Conservation (phyloP, 53 echinoderm and acorn worm species). For the Stichopus horrens region DNA sequence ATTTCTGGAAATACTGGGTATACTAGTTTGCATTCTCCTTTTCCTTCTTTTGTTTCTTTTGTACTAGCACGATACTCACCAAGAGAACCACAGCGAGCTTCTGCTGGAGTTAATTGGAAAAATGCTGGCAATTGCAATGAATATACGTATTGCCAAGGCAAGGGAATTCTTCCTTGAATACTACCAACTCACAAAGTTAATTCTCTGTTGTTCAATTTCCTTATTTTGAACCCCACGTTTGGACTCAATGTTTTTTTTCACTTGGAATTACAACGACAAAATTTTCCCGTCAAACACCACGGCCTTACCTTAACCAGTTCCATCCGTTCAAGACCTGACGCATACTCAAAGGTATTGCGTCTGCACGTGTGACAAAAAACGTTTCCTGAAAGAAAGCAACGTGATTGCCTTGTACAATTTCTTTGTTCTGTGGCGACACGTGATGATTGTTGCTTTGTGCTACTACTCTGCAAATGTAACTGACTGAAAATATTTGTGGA, state of each 20-base stretch:
- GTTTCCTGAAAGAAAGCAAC: neutral
- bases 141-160: neutral
- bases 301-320: neutral
- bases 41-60: conserved; percentile 14
- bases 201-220: neutral
- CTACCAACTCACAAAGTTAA: neutral
- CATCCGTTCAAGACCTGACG: neutral
- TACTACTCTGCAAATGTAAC: neutral
- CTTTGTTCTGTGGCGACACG: neutral
- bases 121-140: neutral
- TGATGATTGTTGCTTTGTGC: neutral
- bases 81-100: neutral
- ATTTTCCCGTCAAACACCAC: neutral
- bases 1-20: neutral
- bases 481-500: conserved; percentile 3
- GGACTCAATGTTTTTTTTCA: conserved; percentile 23
- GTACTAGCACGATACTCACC: neutral
- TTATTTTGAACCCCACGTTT: conserved; percentile 15
- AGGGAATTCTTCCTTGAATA: conserved; percentile 12
- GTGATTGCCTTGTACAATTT: neutral
- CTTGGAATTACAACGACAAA: conserved; percentile 12
- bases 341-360: neutral
- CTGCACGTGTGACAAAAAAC: neutral
- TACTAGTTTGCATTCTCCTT: neutral
- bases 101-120: neutral